Evolutionary conservation across 2,888 invertebrate species (phyloP), one percentile per base, ranked within the genome.

Genomic region (Ptychoptera contaminata): DNA sequence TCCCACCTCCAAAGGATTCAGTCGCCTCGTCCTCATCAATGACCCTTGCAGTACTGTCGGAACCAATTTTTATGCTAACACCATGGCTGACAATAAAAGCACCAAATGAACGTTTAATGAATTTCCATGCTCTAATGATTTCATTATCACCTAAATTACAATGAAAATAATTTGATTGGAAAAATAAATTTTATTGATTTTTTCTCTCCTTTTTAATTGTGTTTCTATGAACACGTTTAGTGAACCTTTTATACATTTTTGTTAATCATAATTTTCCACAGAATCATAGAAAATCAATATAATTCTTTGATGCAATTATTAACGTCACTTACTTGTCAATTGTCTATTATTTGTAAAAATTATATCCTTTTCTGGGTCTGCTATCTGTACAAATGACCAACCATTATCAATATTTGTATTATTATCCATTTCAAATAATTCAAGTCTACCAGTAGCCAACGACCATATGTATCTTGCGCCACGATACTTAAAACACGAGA

Each of bases 401-500:
- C 50, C 44, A 35, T 56, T 52, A 11, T 50, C 53, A 30, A 46
- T 49, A 47, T 57, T 42, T 14, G 54, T 49, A 16, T 61, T 60
- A 42, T 57, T 55, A 45, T 63, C 62, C 38, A 54, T 56, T 43
- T 59, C 58, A 47, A 63, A 62, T 48, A 58, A 62, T 23, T 61
- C 61, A 48, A 59, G 43, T 34, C 56, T 52, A 43, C 63, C 63
- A 14, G 58, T 61, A 40, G 63, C 63, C 45, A 63, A 43, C 44
- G 56, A 59, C 61, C 60, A 60, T 30, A 63, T 46, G 5, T 60
- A 52, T 44, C 57, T 61, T 2, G 59, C 56, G 11, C 58, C 55
- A 47, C 58, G 61, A 44, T 62, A 64, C 50, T 62, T 63, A 12
- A 64, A 53, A 52, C 63, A 64, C 41, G 63, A 57, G 32, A 59